These are phyloP conservation scores for Microtus pennsylvanicus DNA, from an alignment of 2,113 vertebrate genomes.

Conservation along the genomic window DNA sequence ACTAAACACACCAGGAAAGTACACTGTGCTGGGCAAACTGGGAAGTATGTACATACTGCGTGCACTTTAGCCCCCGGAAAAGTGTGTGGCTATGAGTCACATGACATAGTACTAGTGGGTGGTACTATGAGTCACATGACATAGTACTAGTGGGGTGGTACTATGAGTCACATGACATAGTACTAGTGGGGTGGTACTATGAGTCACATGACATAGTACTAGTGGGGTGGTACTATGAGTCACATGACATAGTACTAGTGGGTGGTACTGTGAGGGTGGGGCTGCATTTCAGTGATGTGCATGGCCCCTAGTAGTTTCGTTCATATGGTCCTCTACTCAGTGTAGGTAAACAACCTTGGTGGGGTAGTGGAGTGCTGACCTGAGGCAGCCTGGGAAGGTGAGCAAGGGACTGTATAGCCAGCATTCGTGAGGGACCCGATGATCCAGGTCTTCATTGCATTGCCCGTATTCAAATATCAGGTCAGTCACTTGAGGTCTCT, in stretches of 20 bases:
- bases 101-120: too few species aligned
- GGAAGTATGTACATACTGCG: too few species aligned
- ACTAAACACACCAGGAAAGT: neutral
- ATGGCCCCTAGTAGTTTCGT: neutral
- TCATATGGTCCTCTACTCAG: neutral
- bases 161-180: too few species aligned
- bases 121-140: too few species aligned
- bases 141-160: too few species aligned
- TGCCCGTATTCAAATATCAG: neutral
- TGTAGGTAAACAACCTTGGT: neutral
- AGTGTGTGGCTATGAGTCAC: neutral
- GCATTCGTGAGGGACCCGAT: neutral
- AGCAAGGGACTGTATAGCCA: neutral
- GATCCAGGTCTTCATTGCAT: neutral
- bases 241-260: too few species aligned
- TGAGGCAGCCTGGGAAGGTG: neutral
- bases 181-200: neutral
- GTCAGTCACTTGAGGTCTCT: neutral
- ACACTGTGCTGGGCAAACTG: neutral
- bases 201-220: rapidly evolving
- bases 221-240: too few species aligned
- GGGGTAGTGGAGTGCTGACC: neutral
- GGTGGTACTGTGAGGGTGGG: too few species aligned
- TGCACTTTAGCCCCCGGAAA: neutral
- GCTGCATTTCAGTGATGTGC: neutral